Evolutionary conservation across 2,888 invertebrate species (phyloP).

Genomic region (Mechanitis messenoides): DNA sequence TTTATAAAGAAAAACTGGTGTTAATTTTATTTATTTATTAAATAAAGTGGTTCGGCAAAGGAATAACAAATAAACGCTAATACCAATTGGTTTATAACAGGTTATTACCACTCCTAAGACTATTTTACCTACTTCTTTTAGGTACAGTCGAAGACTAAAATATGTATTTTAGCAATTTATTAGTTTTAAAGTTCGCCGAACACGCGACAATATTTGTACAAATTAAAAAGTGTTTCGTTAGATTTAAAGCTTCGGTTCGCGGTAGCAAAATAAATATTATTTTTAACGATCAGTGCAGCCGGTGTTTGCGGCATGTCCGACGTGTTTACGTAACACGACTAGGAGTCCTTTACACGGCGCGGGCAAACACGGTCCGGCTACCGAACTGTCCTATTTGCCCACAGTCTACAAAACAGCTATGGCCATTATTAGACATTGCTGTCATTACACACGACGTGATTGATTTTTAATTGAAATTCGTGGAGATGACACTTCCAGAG

Average conservation of each 20-base stretch:
- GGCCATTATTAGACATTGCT: constrained; percentile 30
- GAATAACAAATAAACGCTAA: no score
- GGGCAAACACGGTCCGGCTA: constrained; percentile 49
- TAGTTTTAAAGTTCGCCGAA: not conserved
- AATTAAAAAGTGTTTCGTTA: constrained; percentile 14
- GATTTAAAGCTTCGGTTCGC: constrained; percentile 33
- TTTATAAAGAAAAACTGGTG: no score
- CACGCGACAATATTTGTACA: constrained; percentile 6
- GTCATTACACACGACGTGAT: constrained; percentile 1
- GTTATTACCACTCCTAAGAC: no score
- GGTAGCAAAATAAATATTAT: constrained; percentile 70
- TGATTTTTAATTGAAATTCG: constrained; percentile 21
- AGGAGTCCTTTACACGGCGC: constrained; percentile 40
- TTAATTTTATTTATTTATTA: no score
- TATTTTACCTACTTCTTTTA: no score
- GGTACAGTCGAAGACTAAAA: not conserved
- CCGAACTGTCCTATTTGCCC: constrained; percentile 52
- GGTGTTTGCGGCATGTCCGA: constrained; percentile 55
- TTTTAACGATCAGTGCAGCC: constrained; percentile 69
- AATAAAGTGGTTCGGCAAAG: no score
- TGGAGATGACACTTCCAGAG: not conserved
- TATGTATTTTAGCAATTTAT: not conserved
- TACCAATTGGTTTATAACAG: no score
- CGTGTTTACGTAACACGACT: constrained; percentile 62
- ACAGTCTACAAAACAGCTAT: constrained; percentile 40